Evolutionary conservation across 2,888 invertebrate genomes (phyloP), one percentile per base, ranked within the genome.

Genomic region (Syrphus vitripennis): DNA sequence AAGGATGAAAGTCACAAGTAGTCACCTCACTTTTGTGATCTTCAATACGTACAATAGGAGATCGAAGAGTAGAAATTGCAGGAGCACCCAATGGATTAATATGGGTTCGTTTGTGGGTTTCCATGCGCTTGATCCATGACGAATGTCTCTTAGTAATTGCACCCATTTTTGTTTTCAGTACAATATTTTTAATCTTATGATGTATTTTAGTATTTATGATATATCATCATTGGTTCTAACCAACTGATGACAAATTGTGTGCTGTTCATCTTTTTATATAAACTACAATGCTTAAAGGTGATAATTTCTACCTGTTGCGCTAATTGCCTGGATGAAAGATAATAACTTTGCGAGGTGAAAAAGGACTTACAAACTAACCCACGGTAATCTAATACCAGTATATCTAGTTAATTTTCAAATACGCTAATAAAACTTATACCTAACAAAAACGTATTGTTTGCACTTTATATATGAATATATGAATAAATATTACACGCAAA

Each of bases 11-110:
- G 9, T 74, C 80, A 24, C 80, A 80, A 19, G 74, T 31, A 2
- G 74, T 21, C 3, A 80, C 80, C 1, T 24, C 50, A 14, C 67
- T 74, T 7, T 70, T 67, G 40, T 80, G 74, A 69, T 74, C 50
- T 50, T 80, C 74, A 12, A 80, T 74, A 1, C 80, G 80, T 1
- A 74, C 59, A 12, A 61, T 80, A 2, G 80, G 80, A 2, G 63
- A 4, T n/a, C 19, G 29, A 19, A 74, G 74, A 6, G 45, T 98
- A 0, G 63, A 42, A 9, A 26, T 10, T 26, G 53, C n/a, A 4
- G 19, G 4, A 9, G 16, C 7, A 21, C 16, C 55, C 3, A 19
- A 9, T 2, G 55, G 72, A 21, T 72, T 72, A 3, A 55, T 65
- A 6, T 63, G 21, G 2, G 70, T 40, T 3, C 71, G 70, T 59